A percentile compares a stretch with the other conserved stretches of the same genome.
These are phyloP conservation scores for Bradynema listronoti DNA, from an alignment of 1,140 invertebrate species.

Conservation along the genomic window DNA sequence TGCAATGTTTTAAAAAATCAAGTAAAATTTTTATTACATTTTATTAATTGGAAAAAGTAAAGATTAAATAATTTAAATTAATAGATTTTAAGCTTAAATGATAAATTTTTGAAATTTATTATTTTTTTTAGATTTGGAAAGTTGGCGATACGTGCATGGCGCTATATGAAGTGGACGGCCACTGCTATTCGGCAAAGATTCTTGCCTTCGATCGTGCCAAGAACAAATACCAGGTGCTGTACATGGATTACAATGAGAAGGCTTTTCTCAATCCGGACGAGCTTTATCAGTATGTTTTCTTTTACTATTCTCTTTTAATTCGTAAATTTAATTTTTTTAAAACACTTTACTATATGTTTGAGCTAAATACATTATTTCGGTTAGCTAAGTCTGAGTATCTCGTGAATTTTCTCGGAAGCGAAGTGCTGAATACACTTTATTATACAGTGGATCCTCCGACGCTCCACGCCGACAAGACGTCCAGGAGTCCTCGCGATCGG, in stretches of 20 bases:
- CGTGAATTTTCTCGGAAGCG: too few relatives aligned
- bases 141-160: conserved; percentile 35
- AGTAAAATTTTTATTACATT: neutral
- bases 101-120: conserved; percentile 7
- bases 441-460: too few relatives aligned
- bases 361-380: neutral
- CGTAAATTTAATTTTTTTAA: neutral
- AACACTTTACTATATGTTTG: neutral
- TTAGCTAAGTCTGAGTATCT: neutral
- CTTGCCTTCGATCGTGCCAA: conserved; percentile 1
- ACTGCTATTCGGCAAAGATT: conserved; percentile 37
- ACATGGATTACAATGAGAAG: conserved; percentile 34
- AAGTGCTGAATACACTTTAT: too few relatives aligned
- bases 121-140: conserved; percentile 33
- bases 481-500: too few relatives aligned
- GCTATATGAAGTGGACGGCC: conserved; percentile 29
- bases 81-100: conserved; percentile 16
- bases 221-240: conserved; percentile 24
- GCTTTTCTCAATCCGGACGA: conserved; percentile 29
- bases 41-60: neutral
- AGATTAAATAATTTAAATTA: neutral
- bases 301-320: neutral
- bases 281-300: conserved; percentile 29
- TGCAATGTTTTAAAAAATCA: too few relatives aligned
- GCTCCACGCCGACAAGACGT: too few relatives aligned